These are phyloP conservation scores for Oryctolagus cuniculus DNA, from an alignment of 2,113 vertebrate genomes.

Conservation along the genomic window DNA sequence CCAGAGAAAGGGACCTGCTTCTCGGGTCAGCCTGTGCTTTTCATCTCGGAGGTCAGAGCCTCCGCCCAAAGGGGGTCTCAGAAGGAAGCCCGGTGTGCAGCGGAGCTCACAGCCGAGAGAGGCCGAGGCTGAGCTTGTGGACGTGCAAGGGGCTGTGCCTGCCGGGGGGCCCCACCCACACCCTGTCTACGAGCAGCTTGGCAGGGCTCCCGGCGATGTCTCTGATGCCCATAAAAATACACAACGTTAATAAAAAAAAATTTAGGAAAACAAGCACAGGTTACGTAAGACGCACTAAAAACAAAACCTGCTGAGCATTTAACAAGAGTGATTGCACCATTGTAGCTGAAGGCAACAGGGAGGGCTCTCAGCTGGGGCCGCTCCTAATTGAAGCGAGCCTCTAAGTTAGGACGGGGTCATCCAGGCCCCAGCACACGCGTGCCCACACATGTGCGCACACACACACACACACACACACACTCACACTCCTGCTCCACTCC, in stretches of 20 bases:
- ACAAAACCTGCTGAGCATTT: not conserved
- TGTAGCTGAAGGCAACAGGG: not conserved
- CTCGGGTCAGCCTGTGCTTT: too few relatives aligned
- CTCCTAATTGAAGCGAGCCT: not conserved
- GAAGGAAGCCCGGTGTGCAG: not conserved
- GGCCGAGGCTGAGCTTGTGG: fast-evolving
- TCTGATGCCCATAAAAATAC: not conserved
- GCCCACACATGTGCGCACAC: too few relatives aligned
- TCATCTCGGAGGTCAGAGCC: fast-evolving
- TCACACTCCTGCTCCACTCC: not conserved
- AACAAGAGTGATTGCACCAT: not conserved
- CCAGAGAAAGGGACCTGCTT: too few relatives aligned
- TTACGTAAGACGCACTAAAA: not conserved
- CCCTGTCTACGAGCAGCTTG: not conserved
- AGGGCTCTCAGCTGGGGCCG: not conserved
- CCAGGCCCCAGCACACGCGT: too few relatives aligned
- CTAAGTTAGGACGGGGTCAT: not conserved
- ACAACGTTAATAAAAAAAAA: not conserved
- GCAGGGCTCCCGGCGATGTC: not conserved
- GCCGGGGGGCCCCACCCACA: not conserved
- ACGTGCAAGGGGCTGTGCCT: not conserved
- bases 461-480: too few relatives aligned
- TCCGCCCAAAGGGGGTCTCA: not conserved
- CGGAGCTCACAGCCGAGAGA: fast-evolving
- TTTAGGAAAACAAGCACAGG: not conserved